These are phyloP conservation scores for Asteroscopus sphinx DNA, from an alignment of 2,888 invertebrate species.

Conservation along the genomic window DNA sequence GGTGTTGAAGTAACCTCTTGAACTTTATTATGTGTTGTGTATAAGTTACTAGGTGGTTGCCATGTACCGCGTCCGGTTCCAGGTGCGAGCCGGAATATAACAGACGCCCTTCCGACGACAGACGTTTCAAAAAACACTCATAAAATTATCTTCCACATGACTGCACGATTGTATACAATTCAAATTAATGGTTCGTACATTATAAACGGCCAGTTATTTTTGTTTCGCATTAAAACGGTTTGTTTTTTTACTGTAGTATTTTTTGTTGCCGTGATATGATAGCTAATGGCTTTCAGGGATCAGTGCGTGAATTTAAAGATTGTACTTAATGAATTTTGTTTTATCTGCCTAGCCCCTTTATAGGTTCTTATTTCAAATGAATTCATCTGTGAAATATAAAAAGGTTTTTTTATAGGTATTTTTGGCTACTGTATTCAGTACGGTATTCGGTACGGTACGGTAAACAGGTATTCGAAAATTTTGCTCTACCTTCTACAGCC, in stretches of 20 bases:
- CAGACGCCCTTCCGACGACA: slow-evolving; percentile 37
- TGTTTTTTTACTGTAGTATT: slow-evolving; percentile 60
- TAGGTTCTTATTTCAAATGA: background rate
- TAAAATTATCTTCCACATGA: slow-evolving; percentile 67
- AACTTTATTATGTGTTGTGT: background rate
- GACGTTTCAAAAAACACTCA: slow-evolving; percentile 55
- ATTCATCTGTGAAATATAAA: background rate
- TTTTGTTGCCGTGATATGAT: slow-evolving; percentile 38
- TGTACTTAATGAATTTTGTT: background rate
- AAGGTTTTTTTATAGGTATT: slow-evolving; percentile 7
- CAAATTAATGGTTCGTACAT: slow-evolving; percentile 74
- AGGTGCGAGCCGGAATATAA: slow-evolving; percentile 28
- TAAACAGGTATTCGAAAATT: slow-evolving; percentile 9
- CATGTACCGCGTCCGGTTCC: slow-evolving; percentile 1
- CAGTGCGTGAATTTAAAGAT: slow-evolving; percentile 20
- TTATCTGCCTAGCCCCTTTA: background rate
- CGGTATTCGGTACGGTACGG: too few species aligned
- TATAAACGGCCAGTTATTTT: slow-evolving; percentile 74
- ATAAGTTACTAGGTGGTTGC: slow-evolving; percentile 2
- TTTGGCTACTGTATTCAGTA: background rate
- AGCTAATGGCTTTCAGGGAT: slow-evolving; percentile 51
- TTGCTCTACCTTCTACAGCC: background rate
- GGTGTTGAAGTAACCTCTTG: background rate
- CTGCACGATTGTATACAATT: slow-evolving; percentile 69
- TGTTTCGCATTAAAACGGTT: slow-evolving; percentile 70